Base-by-base conservation (phyloP, 2,888 invertebrate genomes). In the Oscheius sp. region DNA sequence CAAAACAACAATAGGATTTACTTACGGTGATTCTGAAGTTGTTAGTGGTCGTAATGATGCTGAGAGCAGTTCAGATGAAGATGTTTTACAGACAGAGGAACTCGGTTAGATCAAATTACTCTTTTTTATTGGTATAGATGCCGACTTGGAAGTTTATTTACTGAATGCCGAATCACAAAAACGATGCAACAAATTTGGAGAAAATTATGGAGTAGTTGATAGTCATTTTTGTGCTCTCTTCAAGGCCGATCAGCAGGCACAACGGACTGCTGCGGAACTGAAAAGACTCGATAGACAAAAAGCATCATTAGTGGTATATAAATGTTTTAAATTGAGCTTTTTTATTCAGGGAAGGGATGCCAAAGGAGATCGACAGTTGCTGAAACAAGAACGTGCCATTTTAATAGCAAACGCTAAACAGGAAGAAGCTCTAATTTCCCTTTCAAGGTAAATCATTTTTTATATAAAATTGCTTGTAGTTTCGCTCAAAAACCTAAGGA, bases 221-320 rank as follows among this genome's bases (percentile, higher is more conserved):
- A 50, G 56, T 4, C 41, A 72, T 14, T 77, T 75, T 54, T 69
- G 68, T 44, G 67, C 69, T n/a, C 66, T 82, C n/a, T 67, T 80
- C 28, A 63, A 68, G 56, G 77, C 82, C n/a, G 84, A 84, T 70
- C 80, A 76, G 45, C 75, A 73, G 30, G 80, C 81, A 26, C 71
- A 78, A 68, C 50, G 67, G 33, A 80, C 82, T 33, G 74, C 74
- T 12, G 80, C 78, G 4, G 75, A 82, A 57, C 67, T 84, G 20
- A 80, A 76, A 68, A 78, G 82, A 59, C 82, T 84, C 66, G 84
- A 84, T 61, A 74, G 80, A 44, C 82, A 82, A 64, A 83, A 84
- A 66, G 72, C 77, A 44, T 71, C 78, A 41, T 72, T 83, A 22
- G 77, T 84, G 70, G 84, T 84, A 67, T 38, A 75, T 67, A 17